Evolutionary conservation across 2,113 vertebrate genomes (phyloP).

Genomic region (Tringa solitaria): DNA sequence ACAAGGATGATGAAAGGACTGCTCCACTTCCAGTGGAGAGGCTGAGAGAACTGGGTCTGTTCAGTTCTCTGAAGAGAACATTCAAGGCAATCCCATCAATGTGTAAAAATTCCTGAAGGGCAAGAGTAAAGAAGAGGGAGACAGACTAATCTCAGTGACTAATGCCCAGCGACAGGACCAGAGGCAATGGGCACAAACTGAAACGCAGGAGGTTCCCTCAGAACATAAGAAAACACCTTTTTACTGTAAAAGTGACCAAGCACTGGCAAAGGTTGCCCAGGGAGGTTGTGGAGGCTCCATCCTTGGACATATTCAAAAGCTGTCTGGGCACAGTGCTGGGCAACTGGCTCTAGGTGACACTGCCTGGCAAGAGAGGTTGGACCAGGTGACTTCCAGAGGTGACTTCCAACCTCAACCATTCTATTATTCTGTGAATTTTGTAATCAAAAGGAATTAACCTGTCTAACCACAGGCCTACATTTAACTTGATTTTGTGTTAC

Average conservation of each 20-base stretch:
- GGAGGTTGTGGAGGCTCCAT: neutral
- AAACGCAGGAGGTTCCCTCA: neutral
- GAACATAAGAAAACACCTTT: neutral
- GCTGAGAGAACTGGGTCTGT: neutral
- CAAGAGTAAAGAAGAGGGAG: neutral
- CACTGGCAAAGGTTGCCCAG: neutral
- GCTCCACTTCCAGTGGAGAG: neutral
- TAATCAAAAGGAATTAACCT: neutral
- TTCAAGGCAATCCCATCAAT: neutral
- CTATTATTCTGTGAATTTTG: neutral
- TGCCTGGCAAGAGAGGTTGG: neutral
- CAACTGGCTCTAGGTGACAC: neutral
- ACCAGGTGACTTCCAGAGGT: neutral
- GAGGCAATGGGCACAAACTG: neutral
- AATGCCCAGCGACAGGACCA: neutral
- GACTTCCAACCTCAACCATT: neutral
- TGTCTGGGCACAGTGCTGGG: rapidly evolving
- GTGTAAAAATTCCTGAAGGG: neutral
- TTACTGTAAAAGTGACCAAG: neutral
- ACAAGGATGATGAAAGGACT: neutral
- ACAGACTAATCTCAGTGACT: neutral
- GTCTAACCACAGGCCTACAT: neutral
- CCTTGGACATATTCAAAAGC: neutral
- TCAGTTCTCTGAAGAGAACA: neutral
- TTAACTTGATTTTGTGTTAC: neutral